Evolutionary conservation across 2,888 invertebrate genomes (phyloP), one percentile per base, ranked within the genome.

Genomic region (Sarcophaga caerulescens): DNA sequence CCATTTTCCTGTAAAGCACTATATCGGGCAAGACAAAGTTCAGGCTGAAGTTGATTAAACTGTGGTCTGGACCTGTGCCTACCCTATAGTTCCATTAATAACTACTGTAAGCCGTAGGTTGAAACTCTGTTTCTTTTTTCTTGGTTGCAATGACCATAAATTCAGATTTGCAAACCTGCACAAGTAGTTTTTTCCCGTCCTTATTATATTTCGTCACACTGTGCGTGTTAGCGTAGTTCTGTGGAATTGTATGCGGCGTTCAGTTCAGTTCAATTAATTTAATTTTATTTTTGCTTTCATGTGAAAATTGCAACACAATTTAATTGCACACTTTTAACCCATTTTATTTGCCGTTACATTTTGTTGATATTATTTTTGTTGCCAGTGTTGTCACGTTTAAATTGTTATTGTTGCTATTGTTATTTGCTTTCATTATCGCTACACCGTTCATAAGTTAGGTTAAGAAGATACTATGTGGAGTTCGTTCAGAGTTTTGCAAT

Each of bases 371-470:
- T 80, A 74, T 45, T 80, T n/a, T 59, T 77, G 76, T 35, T 80
- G 21, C 52, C 80, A 59, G 68, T 69, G 81, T 83, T 85, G 87
- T 81, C 77, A 85, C 85, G 80, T 79, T 85, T 87, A 76, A 81
- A 81, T 60, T 87, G 83, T 66, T 85, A 78, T 84, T 85, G 85
- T 60, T 78, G 81, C 23, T 52, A 66, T 78, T 78, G 69, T 66
- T 14, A 65, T 80, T 70, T 52, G 6, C 45, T 19, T 57, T 79
- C n/a, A 60, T 60, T n/a, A 21, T 60, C 11, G 19, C 60, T 60
- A 63, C 25, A 74, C 65, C 65, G 17, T 52, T 5, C 14, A 52
- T 47, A 14, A 47, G 14, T 3, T 47, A 11, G 11, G 47, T 47
- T 47, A 47, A 47, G 14, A 14, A 4, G 47, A 47, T 52, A n/a